A percentile compares a stretch with the other conserved stretches of the same genome.
Evolutionary conservation across 2,888 invertebrate genomes (phyloP).

Genomic region (Diloba caeruleocephala): DNA sequence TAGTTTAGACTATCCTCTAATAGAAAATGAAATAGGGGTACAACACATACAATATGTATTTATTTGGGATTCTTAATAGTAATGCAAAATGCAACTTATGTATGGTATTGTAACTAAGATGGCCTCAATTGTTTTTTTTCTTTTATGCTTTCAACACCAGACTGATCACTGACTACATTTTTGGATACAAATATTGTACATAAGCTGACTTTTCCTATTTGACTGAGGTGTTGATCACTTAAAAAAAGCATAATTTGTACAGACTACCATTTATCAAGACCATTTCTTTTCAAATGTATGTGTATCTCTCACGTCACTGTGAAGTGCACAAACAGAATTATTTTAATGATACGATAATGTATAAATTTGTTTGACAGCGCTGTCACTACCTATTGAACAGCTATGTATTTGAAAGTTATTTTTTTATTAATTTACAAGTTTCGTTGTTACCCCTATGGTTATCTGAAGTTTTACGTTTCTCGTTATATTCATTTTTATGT

Average conservation of each 20-base stretch:
- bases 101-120: constrained; percentile 26
- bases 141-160: constrained; percentile 33
- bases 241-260: constrained; percentile 39
- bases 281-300: constrained; percentile 65
- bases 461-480: constrained; percentile 42
- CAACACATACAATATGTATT: constrained; percentile 16
- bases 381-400: constrained; percentile 8
- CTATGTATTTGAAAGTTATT: constrained; percentile 17
- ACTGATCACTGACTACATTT: constrained; percentile 34
- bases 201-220: constrained; percentile 29
- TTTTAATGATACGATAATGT: constrained; percentile 33
- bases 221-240: constrained; percentile 36
- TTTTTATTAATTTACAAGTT: constrained; percentile 30
- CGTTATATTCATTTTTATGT: constrained; percentile 46
- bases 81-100: constrained; percentile 15
- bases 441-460: constrained; percentile 20
- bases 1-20: constrained; percentile 6
- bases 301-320: constrained; percentile 60
- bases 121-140: constrained; percentile 20
- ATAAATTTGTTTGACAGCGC: constrained; percentile 18
- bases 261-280: constrained; percentile 49
- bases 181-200: constrained; percentile 40
- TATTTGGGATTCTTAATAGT: constrained; percentile 31
- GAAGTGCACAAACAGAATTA: constrained; percentile 72
- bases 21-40: constrained; percentile 18